Conservation (phyloP, 2,797 vertebrate genomes). For the Xenentodon cancila region DNA sequence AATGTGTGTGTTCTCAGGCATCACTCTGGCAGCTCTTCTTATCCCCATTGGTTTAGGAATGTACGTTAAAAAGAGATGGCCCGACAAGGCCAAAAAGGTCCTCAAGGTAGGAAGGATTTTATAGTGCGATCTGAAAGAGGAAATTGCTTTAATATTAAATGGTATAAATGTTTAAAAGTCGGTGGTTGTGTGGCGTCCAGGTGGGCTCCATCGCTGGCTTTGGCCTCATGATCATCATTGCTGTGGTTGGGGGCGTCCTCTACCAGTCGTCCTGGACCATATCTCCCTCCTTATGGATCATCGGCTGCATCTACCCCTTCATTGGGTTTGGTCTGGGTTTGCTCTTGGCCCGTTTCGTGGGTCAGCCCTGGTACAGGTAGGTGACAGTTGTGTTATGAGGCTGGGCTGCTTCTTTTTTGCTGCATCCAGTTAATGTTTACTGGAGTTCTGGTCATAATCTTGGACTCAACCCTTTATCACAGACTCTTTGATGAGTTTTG, state of each 20-base stretch:
- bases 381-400: background rate
- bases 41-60: slow-evolving; percentile 88
- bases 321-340: slow-evolving; percentile 90
- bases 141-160: background rate
- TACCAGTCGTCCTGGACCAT: slow-evolving; percentile 94
- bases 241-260: slow-evolving; percentile 91
- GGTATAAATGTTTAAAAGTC: background rate
- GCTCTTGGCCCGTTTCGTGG: slow-evolving; percentile 86
- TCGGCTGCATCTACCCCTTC: slow-evolving; percentile 91
- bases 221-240: slow-evolving; percentile 86
- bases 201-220: slow-evolving; percentile 88
- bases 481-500: rapidly evolving
- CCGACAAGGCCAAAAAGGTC: slow-evolving; percentile 85
- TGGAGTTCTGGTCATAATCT: background rate
- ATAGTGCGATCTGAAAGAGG: background rate
- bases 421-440: too few relatives aligned
- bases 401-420: too few relatives aligned
- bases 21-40: slow-evolving; percentile 88
- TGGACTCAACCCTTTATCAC: too few relatives aligned
- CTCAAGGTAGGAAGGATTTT: slow-evolving; percentile 85
- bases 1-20: slow-evolving; percentile 73
- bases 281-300: slow-evolving; percentile 89
- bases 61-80: slow-evolving; percentile 88
- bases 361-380: slow-evolving; percentile 92
- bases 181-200: slow-evolving; percentile 63